A percentile compares a stretch with the other conserved stretches of the same genome.
These are phyloP conservation scores for Haemorhous mexicanus DNA, from an alignment of 2,113 vertebrate genomes.

Conservation along the genomic window DNA sequence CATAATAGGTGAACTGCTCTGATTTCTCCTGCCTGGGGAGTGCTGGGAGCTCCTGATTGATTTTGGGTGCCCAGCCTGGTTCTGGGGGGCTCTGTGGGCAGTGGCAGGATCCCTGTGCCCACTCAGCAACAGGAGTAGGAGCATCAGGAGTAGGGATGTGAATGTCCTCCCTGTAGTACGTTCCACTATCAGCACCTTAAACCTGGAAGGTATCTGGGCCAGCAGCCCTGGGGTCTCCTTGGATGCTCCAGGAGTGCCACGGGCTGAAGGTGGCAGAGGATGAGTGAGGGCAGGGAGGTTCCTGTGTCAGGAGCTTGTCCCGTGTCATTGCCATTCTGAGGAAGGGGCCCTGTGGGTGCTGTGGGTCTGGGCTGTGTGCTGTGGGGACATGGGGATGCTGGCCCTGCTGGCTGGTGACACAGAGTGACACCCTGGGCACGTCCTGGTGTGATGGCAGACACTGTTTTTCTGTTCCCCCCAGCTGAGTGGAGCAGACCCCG, in stretches of 20 bases:
- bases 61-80: background rate
- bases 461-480: constrained; percentile 50
- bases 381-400: rapidly evolving
- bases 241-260: background rate
- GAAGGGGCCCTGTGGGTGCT: background rate
- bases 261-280: background rate
- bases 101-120: background rate
- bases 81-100: background rate
- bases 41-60: background rate
- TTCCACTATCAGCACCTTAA: background rate
- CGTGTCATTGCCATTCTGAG: rapidly evolving
- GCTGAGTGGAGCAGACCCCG: constrained; percentile 78
- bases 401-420: background rate
- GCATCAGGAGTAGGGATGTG: background rate
- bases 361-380: background rate
- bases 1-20: background rate
- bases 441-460: background rate
- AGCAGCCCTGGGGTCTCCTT: rapidly evolving
- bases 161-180: background rate
- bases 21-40: background rate
- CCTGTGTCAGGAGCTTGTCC: background rate
- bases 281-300: background rate
- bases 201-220: background rate
- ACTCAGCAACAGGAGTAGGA: background rate
- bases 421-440: background rate